phyloP scores from a whole-genome alignment of 2,113 vertebrate species.

The Stegastes partitus region DNA sequence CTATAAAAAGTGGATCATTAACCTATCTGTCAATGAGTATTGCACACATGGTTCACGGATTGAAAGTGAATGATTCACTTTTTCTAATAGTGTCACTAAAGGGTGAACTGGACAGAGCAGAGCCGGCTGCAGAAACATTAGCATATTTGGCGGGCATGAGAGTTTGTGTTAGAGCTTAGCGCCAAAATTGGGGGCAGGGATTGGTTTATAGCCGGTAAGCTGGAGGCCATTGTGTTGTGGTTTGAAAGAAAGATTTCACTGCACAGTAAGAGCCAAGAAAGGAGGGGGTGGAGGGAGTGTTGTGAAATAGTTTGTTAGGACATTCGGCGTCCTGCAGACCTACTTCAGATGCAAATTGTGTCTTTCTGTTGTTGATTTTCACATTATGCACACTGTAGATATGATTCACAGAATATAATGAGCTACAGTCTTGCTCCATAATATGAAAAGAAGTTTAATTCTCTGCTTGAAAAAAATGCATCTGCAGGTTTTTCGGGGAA shows the following conservation, averaged over 20 bases:
- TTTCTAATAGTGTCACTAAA: constrained; percentile 24
- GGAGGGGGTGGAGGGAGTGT: constrained; percentile 7
- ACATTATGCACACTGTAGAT: constrained; percentile 58
- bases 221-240: constrained; percentile 65
- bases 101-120: constrained; percentile 15
- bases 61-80: constrained; percentile 63
- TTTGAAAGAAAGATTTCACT: constrained; percentile 83
- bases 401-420: constrained; percentile 8
- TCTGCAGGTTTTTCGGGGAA: constrained; percentile 91
- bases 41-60: constrained; percentile 10
- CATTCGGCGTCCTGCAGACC: constrained; percentile 66
- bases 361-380: constrained; percentile 47
- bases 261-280: constrained; percentile 63
- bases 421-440: not conserved
- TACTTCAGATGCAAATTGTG: constrained; percentile 80
- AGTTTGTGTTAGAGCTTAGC: constrained; percentile 78
- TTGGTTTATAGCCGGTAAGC: constrained; percentile 72
- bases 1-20: constrained; percentile 58
- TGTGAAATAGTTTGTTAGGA: constrained; percentile 53
- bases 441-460: not conserved
- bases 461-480: constrained; percentile 7
- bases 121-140: constrained; percentile 60
- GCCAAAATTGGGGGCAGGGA: constrained; percentile 79
- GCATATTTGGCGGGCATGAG: constrained; percentile 75
- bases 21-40: constrained; percentile 52